Base-by-base conservation (phyloP, 2,113 vertebrate species). In the Hippopotamus amphibius region DNA sequence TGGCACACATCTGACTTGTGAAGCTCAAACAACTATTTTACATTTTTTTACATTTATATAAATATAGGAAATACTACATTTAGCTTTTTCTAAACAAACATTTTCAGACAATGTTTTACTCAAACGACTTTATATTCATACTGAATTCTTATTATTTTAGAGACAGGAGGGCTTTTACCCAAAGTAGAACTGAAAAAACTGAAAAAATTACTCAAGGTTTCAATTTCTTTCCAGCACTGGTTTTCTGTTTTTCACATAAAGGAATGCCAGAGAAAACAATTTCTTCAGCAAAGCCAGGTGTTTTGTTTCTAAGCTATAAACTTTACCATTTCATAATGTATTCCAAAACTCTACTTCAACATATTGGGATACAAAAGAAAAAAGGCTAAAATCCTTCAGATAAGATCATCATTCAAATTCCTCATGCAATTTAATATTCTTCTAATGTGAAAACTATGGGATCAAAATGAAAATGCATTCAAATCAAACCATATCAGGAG, bases 171-270 rank as follows among this genome's bases (percentile, higher is more conserved):
- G 50, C 26, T 98, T 33, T 6, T 55, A 96, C 33, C 55, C 90
- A 97, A 96, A 97, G 85, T 17, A n/a, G 24, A 89, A 96, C 3
- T 33, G 33, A 81, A 97, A 37, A 94, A 79, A 97, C 96, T 14
- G 83, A 68, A 89, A 82, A 84, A 83, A 88, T 97, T 96, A 97
- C 50, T 0, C 82, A 96, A 69, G 4, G 55, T 96, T 98, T 97
- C 81, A 90, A 80, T 93, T 98, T 90, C 69, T 98, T 95, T 95
- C 69, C 71, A 98, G 65, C 72, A 90, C 0, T 65, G 11, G 21
- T 90, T 98, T 98, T 89, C 87, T 92, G 95, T 97, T 97, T 92
- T 98, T 96, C 88, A 96, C 21, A 95, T 89, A 85, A 93, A 97
- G 95, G 72, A 98, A 95, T 93, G 37, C 71, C 55, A 96, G 85